Conservation (phyloP, 2,888 invertebrate genomes). For the Germaria angustata region DNA sequence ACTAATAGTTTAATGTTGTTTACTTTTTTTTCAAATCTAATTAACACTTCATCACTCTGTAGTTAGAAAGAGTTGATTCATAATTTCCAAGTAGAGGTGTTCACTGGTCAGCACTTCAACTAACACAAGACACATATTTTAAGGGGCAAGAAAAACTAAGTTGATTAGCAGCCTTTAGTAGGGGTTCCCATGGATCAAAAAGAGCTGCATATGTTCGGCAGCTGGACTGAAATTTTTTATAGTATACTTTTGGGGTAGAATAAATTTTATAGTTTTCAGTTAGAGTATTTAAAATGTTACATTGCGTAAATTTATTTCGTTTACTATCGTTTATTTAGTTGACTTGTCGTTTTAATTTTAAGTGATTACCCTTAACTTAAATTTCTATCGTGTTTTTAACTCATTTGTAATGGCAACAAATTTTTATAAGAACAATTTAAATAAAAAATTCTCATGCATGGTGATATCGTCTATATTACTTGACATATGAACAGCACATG, state of each 20-base stretch:
- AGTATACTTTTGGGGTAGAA: too few relatives aligned
- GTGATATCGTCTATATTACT: neutral
- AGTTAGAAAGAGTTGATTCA: neutral
- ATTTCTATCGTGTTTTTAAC: conserved; percentile 16
- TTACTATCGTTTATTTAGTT: neutral
- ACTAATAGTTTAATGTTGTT: neutral
- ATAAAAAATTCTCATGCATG: neutral
- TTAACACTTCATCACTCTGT: conserved; percentile 39
- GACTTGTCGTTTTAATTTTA: neutral
- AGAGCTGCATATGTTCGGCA: neutral
- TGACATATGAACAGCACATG: neutral
- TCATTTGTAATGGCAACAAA: conserved; percentile 36
- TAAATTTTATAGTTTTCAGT: too few relatives aligned
- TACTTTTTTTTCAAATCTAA: conserved; percentile 7
- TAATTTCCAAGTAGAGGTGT: neutral
- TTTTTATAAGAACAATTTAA: neutral
- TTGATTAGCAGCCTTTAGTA: too few relatives aligned
- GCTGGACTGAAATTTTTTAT: too few relatives aligned
- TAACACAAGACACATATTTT: neutral
- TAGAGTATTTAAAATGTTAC: too few relatives aligned
- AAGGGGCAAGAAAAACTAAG: neutral
- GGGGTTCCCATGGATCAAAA: neutral
- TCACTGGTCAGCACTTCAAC: neutral
- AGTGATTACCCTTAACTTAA: neutral
- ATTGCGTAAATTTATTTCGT: too few relatives aligned